Conservation (phyloP, 1,140 invertebrate species). For the Odontomachus brunneus region DNA sequence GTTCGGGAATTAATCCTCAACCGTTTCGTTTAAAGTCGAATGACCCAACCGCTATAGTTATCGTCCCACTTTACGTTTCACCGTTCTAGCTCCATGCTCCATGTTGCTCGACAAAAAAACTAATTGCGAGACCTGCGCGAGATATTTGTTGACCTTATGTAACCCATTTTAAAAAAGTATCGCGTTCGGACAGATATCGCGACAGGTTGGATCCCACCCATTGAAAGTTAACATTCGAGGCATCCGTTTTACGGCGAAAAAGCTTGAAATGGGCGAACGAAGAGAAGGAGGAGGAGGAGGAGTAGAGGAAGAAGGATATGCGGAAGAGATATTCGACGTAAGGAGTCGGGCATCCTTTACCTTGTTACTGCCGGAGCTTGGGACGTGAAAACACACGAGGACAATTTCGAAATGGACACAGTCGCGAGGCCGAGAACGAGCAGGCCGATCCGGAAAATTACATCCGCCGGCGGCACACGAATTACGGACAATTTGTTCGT, state of each 20-base stretch:
- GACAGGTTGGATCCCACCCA: background rate
- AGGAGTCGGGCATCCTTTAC: slow-evolving; percentile 39
- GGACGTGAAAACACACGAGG: slow-evolving; percentile 44
- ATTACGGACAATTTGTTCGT: slow-evolving; percentile 67
- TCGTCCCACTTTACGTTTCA: too few relatives aligned
- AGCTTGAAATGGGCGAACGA: background rate
- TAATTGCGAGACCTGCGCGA: background rate
- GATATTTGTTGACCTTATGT: background rate
- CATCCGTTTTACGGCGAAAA: background rate
- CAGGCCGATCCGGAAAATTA: slow-evolving; percentile 65
- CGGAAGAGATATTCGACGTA: background rate
- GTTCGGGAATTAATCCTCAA: slow-evolving; percentile 10
- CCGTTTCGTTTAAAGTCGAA: background rate
- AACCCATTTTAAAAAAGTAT: background rate
- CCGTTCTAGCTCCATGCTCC: too few relatives aligned
- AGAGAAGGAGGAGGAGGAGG: background rate
- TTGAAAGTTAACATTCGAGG: background rate
- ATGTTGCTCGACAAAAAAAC: background rate
- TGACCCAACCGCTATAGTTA: too few relatives aligned
- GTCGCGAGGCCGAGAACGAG: slow-evolving; percentile 1
- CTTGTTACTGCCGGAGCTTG: slow-evolving; percentile 48
- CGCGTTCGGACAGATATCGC: too few relatives aligned
- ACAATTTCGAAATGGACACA: slow-evolving; percentile 72
- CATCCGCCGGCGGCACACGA: slow-evolving; percentile 62
- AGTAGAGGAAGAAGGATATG: too few relatives aligned